phyloP scores from a whole-genome alignment of 2,113 vertebrate species.

The Cottus gobio region DNA sequence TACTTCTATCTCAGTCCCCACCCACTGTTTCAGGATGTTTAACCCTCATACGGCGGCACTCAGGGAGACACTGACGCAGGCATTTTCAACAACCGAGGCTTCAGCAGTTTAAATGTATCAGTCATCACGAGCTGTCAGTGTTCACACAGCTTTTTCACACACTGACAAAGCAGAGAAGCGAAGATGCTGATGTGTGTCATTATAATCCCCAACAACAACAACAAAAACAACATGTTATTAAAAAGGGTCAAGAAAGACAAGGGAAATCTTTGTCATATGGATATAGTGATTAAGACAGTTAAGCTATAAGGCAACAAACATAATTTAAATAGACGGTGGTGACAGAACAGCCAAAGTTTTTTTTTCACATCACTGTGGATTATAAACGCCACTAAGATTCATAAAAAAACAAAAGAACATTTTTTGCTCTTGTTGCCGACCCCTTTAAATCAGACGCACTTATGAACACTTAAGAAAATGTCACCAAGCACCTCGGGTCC shows the following conservation, averaged over 20 bases:
- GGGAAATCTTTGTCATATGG: background rate
- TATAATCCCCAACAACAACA: conserved; percentile 4
- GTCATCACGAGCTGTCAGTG: conserved; percentile 34
- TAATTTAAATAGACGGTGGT: background rate
- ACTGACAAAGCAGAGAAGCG: conserved; percentile 23
- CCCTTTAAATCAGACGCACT: conserved; percentile 42
- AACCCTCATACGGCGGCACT: conserved; percentile 22
- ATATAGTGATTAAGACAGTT: background rate
- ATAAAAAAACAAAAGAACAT: background rate
- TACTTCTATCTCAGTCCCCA: conserved; percentile 1
- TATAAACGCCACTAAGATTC: background rate
- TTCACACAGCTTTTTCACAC: conserved; percentile 33
- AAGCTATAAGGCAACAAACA: background rate
- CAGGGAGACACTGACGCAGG: conserved; percentile 43
- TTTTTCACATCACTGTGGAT: background rate
- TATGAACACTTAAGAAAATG: conserved; percentile 61
- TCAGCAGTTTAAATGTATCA: conserved; percentile 44
- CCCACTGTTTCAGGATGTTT: conserved; percentile 37
- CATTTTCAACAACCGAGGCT: conserved; percentile 25
- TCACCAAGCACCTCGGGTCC: conserved; percentile 35
- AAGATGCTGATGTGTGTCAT: conserved; percentile 7
- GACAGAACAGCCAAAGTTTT: background rate
- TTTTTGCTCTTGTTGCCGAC: conserved; percentile 27
- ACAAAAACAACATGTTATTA: background rate
- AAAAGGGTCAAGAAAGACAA: background rate